Percentiles rank a stretch among this genome's conserved stretches.
Evolutionary conservation across 1,140 invertebrate species (phyloP).

Genomic region (Hylyphantes graminicola): DNA sequence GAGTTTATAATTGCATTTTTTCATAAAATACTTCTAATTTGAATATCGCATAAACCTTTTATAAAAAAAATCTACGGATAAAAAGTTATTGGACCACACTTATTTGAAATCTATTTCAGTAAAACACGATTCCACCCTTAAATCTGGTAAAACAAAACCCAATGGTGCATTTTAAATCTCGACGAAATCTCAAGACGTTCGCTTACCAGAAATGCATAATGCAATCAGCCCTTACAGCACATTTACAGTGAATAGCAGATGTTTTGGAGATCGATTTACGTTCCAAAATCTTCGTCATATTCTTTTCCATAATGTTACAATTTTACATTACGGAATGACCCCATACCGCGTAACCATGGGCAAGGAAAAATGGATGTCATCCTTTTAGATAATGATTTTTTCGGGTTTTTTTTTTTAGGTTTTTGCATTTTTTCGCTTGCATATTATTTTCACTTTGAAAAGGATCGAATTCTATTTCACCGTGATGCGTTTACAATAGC

Average conservation of each 20-base stretch:
- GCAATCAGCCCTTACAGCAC: constrained; percentile 24
- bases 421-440: not conserved
- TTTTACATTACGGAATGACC: constrained; percentile 43
- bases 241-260: constrained; percentile 49
- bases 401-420: constrained; percentile 4
- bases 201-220: constrained; percentile 42
- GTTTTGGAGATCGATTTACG: constrained; percentile 49
- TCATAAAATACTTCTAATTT: too few species aligned
- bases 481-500: constrained; percentile 38
- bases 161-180: constrained; percentile 18
- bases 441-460: constrained; percentile 39
- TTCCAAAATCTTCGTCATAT: constrained; percentile 37
- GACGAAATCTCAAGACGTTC: not conserved
- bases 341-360: not conserved
- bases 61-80: too few species aligned
- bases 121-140: too few species aligned
- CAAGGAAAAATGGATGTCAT: constrained; percentile 34
- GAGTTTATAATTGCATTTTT: too few species aligned
- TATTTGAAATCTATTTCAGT: too few species aligned
- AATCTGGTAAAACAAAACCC: constrained; percentile 10
- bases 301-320: constrained; percentile 24
- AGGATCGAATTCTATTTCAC: constrained; percentile 32
- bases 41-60: too few species aligned
- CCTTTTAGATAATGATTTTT: constrained; percentile 34
- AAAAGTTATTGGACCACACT: too few species aligned